Evolutionary conservation across 2,888 invertebrate species (phyloP), one percentile per base, ranked within the genome.

Genomic region (Ichneumon xanthorius): DNA sequence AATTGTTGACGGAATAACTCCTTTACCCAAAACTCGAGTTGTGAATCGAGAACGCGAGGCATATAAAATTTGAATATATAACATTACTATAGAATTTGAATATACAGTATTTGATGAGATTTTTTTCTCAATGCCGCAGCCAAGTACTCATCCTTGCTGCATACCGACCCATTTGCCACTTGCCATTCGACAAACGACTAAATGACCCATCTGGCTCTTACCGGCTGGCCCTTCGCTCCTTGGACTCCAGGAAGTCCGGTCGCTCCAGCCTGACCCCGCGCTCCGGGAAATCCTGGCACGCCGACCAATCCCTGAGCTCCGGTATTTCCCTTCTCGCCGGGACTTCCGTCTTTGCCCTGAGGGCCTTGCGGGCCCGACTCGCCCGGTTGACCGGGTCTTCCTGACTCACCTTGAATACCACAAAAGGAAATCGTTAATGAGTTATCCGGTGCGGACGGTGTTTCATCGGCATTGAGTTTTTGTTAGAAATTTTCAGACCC

Each of bases 271-370:
- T 96, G 95, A 14, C 98, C 98, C 89, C 97, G 95, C 1, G 96
- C 96, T 26, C 98, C 98, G 0, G 97, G 97, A 92, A 97, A 97
- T 4, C 98, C 98, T 91, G 97, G 97, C 1, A 96, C 95, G 0
- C 97, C 98, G 4, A 96, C 94, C 1, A 96, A 93, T n/a, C 98
- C 98, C 14, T 95, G 93, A 79, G 96, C 95, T 19, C 98, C 98
- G 63, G 96, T 95, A 53, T 95, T 95, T 37, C 98, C 98, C 91
- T 98, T 98, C 89, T 98, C 97, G 53, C 98, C 98, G 0, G 96
- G 95, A n/a, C 95, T 93, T 3, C 98, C 98, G 92, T 98, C 97
- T 93, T 96, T 96, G 14, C 98, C 98, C n/a, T 97, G 94, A 16
- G 96, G 94, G 0, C 98, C 98, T 26, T 96, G 95, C 0, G 96